phyloP scores from a whole-genome alignment of 2,113 vertebrate species.

The Siniperca knerii region DNA sequence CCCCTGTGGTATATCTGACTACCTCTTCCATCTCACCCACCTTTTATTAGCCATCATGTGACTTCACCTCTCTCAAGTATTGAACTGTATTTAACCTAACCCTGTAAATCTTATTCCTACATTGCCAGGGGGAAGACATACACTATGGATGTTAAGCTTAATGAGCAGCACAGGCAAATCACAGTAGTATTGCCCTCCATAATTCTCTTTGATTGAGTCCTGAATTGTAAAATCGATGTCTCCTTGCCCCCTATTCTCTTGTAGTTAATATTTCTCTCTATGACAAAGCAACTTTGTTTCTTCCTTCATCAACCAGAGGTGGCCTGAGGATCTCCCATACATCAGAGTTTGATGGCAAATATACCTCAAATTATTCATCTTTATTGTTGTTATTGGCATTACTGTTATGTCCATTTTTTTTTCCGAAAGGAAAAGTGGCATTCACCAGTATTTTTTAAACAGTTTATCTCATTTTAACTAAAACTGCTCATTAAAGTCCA shows the following conservation, averaged over 20 bases:
- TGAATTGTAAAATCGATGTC: conserved; percentile 82
- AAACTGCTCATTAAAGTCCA: background rate
- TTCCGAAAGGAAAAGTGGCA: conserved; percentile 7
- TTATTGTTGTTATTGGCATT: conserved; percentile 70
- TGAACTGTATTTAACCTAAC: conserved; percentile 70
- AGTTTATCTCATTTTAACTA: conserved; percentile 27
- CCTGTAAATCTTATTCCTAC: conserved; percentile 65
- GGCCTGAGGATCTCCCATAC: conserved; percentile 60
- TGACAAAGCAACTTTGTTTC: conserved; percentile 73
- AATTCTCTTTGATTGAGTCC: conserved; percentile 81
- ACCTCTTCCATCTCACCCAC: conserved; percentile 28
- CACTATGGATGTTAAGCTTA: conserved; percentile 74
- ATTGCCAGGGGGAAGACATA: conserved; percentile 53
- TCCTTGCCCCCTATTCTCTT: conserved; percentile 64
- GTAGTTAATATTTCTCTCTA: conserved; percentile 78
- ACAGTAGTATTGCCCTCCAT: conserved; percentile 66
- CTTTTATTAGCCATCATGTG: conserved; percentile 53
- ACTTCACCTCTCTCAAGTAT: conserved; percentile 48
- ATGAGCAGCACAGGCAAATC: conserved; percentile 73
- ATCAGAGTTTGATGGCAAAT: conserved; percentile 45
- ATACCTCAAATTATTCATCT: conserved; percentile 62
- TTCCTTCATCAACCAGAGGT: conserved; percentile 62
- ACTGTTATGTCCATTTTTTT: conserved; percentile 47
- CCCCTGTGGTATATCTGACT: background rate
- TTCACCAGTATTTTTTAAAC: background rate